phyloP scores from a whole-genome alignment of 2,113 vertebrate genomes.

The Proterorhinus semilunaris region DNA sequence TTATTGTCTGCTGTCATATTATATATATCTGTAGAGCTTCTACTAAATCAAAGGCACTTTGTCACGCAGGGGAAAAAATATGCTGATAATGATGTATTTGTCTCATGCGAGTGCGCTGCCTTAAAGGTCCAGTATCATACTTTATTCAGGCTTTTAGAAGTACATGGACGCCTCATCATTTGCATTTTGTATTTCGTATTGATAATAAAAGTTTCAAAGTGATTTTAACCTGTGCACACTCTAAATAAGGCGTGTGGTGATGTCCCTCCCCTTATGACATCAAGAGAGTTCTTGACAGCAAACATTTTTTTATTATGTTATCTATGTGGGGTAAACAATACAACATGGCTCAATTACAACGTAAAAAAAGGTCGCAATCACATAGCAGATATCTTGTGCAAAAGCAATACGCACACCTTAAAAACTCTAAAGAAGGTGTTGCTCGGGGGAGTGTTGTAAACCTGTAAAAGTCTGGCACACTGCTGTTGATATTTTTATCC shows the following conservation, averaged over 20 bases:
- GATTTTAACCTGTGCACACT: too few species aligned
- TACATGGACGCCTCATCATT: not conserved
- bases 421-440: not conserved
- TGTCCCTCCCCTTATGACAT: too few species aligned
- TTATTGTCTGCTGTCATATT: not conserved
- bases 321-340: too few species aligned
- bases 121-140: not conserved
- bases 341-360: too few species aligned
- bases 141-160: not conserved
- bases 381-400: not conserved
- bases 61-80: constrained; percentile 9
- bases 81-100: constrained; percentile 13
- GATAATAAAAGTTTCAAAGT: too few species aligned
- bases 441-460: not conserved
- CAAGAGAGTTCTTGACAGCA: too few species aligned
- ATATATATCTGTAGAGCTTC: not conserved
- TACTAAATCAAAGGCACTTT: constrained; percentile 30
- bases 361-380: too few species aligned
- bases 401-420: not conserved
- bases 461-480: not conserved
- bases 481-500: constrained; percentile 14
- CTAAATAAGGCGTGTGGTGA: too few species aligned
- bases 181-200: too few species aligned
- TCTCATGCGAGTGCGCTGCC: not conserved
- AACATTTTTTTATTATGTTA: too few species aligned